Conservation (phyloP, 2,888 invertebrate genomes). For the Orchesella flavescens region DNA sequence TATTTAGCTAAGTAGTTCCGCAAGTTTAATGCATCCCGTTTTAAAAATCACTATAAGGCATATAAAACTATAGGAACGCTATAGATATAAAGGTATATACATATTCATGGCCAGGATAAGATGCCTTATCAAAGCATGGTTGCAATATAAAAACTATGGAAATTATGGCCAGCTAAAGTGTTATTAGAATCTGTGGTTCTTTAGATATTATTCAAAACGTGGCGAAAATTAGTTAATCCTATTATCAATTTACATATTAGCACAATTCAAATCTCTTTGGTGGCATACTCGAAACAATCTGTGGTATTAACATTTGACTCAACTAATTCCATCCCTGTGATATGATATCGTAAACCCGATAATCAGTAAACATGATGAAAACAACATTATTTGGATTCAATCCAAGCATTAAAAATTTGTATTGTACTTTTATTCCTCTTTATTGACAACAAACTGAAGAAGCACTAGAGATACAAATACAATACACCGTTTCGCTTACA, state of each 20-base stretch:
- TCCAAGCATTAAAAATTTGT: too few relatives aligned
- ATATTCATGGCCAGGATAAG: too few relatives aligned
- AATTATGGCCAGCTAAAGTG: too few relatives aligned
- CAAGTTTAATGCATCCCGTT: too few relatives aligned
- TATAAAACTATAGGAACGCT: too few relatives aligned
- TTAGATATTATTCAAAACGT: not conserved
- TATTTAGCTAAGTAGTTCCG: too few relatives aligned
- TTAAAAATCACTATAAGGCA: too few relatives aligned
- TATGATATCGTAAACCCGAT: not conserved
- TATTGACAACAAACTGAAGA: conserved; percentile 27
- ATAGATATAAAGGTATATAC: too few relatives aligned
- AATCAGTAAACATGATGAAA: not conserved
- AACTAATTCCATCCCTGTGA: not conserved
- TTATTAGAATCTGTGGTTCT: too few relatives aligned
- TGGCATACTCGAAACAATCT: conserved; percentile 8
- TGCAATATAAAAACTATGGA: too few relatives aligned
- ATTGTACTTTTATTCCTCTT: not conserved
- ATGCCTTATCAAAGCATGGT: too few relatives aligned
- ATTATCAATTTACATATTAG: conserved; percentile 21
- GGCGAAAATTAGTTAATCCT: conserved; percentile 59
- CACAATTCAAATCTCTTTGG: not conserved
- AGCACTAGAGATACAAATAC: not conserved
- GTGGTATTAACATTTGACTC: too few relatives aligned
- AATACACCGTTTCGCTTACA: not conserved
- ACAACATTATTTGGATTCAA: not conserved